Evolutionary conservation across 2,797 vertebrate genomes (phyloP).

Genomic region (Megaceryle alcyon): DNA sequence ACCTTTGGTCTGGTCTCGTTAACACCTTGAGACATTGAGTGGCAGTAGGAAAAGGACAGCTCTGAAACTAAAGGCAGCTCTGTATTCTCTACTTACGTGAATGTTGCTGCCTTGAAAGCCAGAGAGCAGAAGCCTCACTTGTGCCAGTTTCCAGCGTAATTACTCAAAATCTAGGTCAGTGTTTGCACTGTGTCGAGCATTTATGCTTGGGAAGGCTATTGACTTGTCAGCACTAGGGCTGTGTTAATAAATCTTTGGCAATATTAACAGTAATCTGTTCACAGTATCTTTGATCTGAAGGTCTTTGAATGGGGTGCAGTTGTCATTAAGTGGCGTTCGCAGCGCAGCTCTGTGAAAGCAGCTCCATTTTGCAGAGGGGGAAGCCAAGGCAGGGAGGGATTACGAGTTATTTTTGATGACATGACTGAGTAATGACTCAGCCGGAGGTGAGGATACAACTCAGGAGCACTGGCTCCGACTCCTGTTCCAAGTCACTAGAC

Average conservation of each 20-base stretch:
- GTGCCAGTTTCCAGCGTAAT: not conserved
- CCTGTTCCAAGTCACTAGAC: not conserved
- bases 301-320: not conserved
- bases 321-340: not conserved
- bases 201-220: not conserved
- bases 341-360: not conserved
- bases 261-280: not conserved
- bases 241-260: not conserved
- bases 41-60: not conserved
- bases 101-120: not conserved
- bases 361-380: not conserved
- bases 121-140: not conserved
- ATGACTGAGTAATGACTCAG: not conserved
- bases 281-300: not conserved
- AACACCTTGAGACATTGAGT: not conserved
- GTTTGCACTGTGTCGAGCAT: not conserved
- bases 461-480: not conserved
- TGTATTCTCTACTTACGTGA: not conserved
- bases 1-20: not conserved
- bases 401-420: not conserved
- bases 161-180: constrained; percentile 29
- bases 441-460: not conserved
- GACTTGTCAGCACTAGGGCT: not conserved
- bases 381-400: not conserved
- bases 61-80: not conserved